These are phyloP conservation scores for Drosophila fulvimacula DNA, from an alignment of 2,888 invertebrate genomes.

Conservation along the genomic window DNA sequence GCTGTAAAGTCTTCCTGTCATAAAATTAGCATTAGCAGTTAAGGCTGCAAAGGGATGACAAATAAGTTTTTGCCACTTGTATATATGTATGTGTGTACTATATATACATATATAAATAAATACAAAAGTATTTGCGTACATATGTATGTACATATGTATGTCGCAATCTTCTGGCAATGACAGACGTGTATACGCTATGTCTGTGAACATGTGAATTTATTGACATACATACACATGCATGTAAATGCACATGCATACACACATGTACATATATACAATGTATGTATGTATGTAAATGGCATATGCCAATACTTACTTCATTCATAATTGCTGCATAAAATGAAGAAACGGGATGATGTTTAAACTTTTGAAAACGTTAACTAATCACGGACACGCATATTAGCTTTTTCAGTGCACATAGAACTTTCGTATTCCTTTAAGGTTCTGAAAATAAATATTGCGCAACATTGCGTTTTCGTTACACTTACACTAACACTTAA, in stretches of 20 bases:
- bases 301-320: slow-evolving; percentile 13
- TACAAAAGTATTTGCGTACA: slow-evolving; percentile 6
- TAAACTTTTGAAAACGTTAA: background rate
- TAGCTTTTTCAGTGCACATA: slow-evolving; percentile 2
- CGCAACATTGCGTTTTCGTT: slow-evolving; percentile 42
- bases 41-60: background rate
- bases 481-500: slow-evolving; percentile 19
- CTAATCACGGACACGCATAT: slow-evolving; percentile 5
- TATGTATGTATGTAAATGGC: background rate
- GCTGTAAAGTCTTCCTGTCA: slow-evolving; percentile 7
- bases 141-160: background rate
- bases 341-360: background rate
- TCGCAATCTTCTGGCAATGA: slow-evolving; percentile 10
- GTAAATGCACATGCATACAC: background rate
- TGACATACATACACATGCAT: slow-evolving; percentile 17
- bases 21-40: slow-evolving; percentile 4
- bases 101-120: slow-evolving; percentile 11
- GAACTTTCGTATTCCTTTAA: slow-evolving; percentile 4
- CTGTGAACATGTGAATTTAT: slow-evolving; percentile 6
- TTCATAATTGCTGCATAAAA: slow-evolving; percentile 4
- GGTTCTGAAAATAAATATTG: slow-evolving; percentile 34
- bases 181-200: slow-evolving; percentile 4
- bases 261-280: background rate
- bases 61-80: background rate
- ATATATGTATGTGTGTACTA: background rate